These are phyloP conservation scores for Brienomyrus brachyistius DNA, from an alignment of 2,113 vertebrate species.

Conservation along the genomic window DNA sequence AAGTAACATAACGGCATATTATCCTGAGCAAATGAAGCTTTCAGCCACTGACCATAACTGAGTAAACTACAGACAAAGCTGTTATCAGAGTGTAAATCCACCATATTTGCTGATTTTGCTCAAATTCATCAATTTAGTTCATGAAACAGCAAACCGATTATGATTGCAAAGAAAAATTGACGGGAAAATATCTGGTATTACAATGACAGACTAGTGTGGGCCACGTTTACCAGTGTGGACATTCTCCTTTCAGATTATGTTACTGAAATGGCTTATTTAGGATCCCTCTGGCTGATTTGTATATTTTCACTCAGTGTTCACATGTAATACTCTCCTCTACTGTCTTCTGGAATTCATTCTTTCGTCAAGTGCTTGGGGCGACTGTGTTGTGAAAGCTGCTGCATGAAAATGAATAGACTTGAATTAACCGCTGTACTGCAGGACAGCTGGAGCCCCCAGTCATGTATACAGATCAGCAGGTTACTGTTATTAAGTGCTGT, in stretches of 20 bases:
- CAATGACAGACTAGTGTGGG: too few species aligned
- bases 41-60: too few species aligned
- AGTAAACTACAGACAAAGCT: too few species aligned
- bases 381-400: background rate
- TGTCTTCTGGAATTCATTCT: too few species aligned
- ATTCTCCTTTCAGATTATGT: too few species aligned
- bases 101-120: background rate
- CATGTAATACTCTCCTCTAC: too few species aligned
- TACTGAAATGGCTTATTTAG: background rate
- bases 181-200: too few species aligned
- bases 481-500: background rate
- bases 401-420: background rate
- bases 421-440: background rate
- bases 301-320: too few species aligned
- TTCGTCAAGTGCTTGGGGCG: background rate
- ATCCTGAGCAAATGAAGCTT: too few species aligned
- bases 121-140: background rate
- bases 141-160: background rate
- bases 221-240: background rate
- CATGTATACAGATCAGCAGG: background rate
- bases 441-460: background rate
- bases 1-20: too few species aligned
- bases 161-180: background rate
- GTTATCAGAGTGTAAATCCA: too few species aligned
- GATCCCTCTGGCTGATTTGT: too few species aligned